Evolutionary conservation across 2,113 vertebrate species (phyloP), one percentile per base, ranked within the genome.

Genomic region (Sula dactylatra): DNA sequence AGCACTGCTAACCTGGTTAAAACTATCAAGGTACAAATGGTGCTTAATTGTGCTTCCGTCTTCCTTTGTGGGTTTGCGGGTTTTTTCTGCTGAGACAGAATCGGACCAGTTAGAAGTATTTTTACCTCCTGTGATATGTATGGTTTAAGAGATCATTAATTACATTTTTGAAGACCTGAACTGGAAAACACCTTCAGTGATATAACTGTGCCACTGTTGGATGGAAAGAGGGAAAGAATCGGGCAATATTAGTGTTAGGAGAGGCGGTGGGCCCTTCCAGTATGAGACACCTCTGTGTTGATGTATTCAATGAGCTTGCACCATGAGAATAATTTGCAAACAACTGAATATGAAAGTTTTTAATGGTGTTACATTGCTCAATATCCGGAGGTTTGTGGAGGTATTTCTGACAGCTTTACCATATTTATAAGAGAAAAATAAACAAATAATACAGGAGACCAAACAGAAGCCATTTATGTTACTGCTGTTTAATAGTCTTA

Each of bases 1-100:
- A 99, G 99, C 95, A 99, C 99, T 0, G 99, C 99, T 95, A 99
- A 99, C 98, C 98, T 99, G 58, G 99, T 99, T 90, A 99, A 99
- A 98, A 99, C 99, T 90, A 99, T 99, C 97, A 99, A 99, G 99
- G 99, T 99, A 97, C 96, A 96, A 31, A 24, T 38, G 32, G 58
- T 82, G 17, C 82, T 71, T 64, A 25, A 9, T 18, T 40, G 16
- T 56, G 42, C 70, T 93, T 71, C 11, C 14, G 52, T 58, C 22
- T 45, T 70, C 13, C 14, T 38, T 31, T 29, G 21, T 47, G 44
- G 36, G 10, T 1, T 24, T 24, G 44, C 20, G 45, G 45, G 19
- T 34, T 42, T 4, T 6, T 42, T 4, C 5, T 32, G 13, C 40
- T 64, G 69, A 71, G 44, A 54, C 44, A 76, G 54, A 80, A 86